These are phyloP conservation scores for Pipistrellus pygmaeus DNA, from an alignment of 2,797 vertebrate species.

Conservation along the genomic window DNA sequence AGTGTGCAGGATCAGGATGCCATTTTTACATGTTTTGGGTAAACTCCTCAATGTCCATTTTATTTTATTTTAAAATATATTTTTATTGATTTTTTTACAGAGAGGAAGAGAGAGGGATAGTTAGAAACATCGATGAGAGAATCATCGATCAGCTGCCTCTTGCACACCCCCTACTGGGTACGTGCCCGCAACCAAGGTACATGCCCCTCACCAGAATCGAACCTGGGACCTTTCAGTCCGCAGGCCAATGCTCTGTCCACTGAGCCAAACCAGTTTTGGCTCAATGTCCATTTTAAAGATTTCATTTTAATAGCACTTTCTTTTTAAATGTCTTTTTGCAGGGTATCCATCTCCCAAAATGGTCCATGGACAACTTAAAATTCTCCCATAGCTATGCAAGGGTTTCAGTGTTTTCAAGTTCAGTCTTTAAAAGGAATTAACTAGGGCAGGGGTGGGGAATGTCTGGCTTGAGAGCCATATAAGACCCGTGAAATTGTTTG, in stretches of 20 bases:
- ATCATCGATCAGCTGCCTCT: too few relatives aligned
- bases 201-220: too few relatives aligned
- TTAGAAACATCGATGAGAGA: too few relatives aligned
- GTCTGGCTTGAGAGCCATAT: too few relatives aligned
- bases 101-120: too few relatives aligned
- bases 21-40: neutral
- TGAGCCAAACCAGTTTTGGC: neutral
- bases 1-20: neutral
- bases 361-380: neutral
- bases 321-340: neutral
- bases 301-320: conserved; percentile 22
- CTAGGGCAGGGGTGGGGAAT: neutral
- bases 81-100: too few relatives aligned
- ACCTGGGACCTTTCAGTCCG: too few relatives aligned
- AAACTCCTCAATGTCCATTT: neutral
- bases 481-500: too few relatives aligned
- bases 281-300: neutral
- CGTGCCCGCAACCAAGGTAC: too few relatives aligned
- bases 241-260: too few relatives aligned
- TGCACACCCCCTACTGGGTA: too few relatives aligned
- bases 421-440: conserved; percentile 40
- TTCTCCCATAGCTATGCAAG: neutral
- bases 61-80: neutral
- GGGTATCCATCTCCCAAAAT: neutral
- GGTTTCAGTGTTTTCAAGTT: conserved; percentile 6